Conservation (phyloP, 1,140 invertebrate genomes). For the Drosophila burlai region DNA sequence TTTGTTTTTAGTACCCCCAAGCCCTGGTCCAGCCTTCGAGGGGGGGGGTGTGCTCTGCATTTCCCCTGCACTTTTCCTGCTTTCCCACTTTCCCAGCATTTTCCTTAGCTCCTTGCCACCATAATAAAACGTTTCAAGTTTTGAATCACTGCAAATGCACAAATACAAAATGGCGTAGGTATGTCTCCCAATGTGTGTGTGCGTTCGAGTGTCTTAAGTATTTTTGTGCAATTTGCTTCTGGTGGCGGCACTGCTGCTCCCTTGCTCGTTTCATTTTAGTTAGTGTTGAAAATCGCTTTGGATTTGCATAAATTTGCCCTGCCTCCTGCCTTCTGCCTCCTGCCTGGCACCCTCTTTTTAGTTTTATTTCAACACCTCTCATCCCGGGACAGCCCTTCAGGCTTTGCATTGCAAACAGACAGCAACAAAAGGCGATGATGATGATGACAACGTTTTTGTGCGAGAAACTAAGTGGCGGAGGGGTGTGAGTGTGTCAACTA, state of each 20-base stretch:
- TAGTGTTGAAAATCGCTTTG: slow-evolving; percentile 82
- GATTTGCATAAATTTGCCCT: slow-evolving; percentile 82
- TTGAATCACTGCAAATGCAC: slow-evolving; percentile 69
- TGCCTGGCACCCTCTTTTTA: not conserved
- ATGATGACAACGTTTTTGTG: slow-evolving; percentile 46
- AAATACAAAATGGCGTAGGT: slow-evolving; percentile 61
- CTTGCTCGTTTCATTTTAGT: slow-evolving; percentile 70
- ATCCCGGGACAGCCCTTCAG: slow-evolving; percentile 9
- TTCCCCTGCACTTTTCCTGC: slow-evolving; percentile 4
- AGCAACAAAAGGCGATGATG: slow-evolving; percentile 25
- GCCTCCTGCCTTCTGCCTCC: slow-evolving; percentile 38
- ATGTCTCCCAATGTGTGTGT: slow-evolving; percentile 9
- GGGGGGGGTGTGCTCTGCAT: not conserved
- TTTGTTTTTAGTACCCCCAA: slow-evolving; percentile 56
- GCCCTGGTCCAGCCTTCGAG: not conserved
- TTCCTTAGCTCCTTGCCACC: slow-evolving; percentile 2
- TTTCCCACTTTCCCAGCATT: slow-evolving; percentile 1
- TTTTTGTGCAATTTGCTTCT: slow-evolving; percentile 78
- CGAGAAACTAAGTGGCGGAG: slow-evolving; percentile 24
- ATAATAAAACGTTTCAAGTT: slow-evolving; percentile 59
- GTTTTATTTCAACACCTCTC: slow-evolving; percentile 28
- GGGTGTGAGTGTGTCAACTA: slow-evolving; percentile 1
- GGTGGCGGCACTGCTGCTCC: not conserved
- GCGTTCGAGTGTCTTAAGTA: slow-evolving; percentile 68
- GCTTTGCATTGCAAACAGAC: slow-evolving; percentile 47